These are phyloP conservation scores for Phthorimaea operculella DNA, from an alignment of 1,140 invertebrate genomes.

Conservation along the genomic window DNA sequence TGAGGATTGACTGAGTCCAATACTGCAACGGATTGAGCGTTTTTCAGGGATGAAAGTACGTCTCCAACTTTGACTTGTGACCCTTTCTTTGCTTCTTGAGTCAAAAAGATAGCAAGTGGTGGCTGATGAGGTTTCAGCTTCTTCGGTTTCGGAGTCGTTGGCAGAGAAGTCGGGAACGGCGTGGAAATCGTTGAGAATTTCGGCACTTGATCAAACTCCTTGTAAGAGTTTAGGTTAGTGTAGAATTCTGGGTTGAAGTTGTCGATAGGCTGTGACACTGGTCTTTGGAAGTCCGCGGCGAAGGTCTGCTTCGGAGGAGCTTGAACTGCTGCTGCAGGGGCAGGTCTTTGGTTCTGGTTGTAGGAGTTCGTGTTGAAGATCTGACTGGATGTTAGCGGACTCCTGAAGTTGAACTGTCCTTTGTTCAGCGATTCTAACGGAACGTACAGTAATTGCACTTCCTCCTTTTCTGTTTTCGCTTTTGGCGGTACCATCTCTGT, in stretches of 20 bases:
- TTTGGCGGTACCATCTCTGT: conserved; percentile 25
- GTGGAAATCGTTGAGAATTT: conserved; percentile 55
- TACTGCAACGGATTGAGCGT: conserved; percentile 78
- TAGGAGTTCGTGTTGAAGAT: conserved; percentile 44
- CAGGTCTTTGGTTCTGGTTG: conserved; percentile 19
- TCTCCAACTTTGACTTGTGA: conserved; percentile 71
- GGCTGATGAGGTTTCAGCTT: conserved; percentile 81
- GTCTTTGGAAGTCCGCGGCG: conserved; percentile 35
- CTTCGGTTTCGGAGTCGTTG: conserved; percentile 65
- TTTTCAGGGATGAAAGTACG: conserved; percentile 75
- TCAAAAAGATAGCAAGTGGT: conserved; percentile 82
- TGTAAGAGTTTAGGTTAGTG: conserved; percentile 37
- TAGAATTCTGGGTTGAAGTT: conserved; percentile 30
- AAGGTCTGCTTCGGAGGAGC: conserved; percentile 36
- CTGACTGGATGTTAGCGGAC: conserved; percentile 34
- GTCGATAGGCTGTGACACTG: conserved; percentile 28
- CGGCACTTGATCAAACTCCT: conserved; percentile 33
- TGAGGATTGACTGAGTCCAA: conserved; percentile 75
- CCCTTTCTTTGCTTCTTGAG: conserved; percentile 61
- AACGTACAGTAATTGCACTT: conserved; percentile 83
- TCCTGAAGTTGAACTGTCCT: conserved; percentile 65
- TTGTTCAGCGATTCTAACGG: conserved; percentile 79
- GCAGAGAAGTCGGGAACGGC: conserved; percentile 54
- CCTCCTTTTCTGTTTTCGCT: conserved; percentile 68
- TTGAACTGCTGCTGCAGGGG: conserved; percentile 27